Base-by-base conservation (phyloP, 1,140 invertebrate species). In the Holcopasites calliopsidis region DNA sequence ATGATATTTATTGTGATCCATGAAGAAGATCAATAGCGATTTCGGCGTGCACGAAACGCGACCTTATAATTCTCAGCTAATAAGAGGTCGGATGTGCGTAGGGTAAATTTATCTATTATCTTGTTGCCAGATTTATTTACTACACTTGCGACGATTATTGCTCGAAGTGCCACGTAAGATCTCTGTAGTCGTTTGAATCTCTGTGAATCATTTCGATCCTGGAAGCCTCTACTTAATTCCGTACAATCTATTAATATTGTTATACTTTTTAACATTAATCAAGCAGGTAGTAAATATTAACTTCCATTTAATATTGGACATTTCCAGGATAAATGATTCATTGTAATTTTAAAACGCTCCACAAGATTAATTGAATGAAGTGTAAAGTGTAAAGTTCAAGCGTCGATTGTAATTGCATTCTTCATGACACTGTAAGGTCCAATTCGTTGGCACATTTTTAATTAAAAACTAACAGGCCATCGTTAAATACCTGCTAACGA, bases 31-130 rank as follows among this genome's bases (percentile, higher is more conserved):
- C 4, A 21, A 60, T 60, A 60, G 23, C 38, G 44, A 57, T 57
- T 50, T 13, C 52, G 23, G 18, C n/a, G 38, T 49, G 52, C 28
- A 50, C 58, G 47, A 81, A 79, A 81, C 50, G 50, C 82, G 85
- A 89, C 86, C 85, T 90, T 88, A 84, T 83, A 83, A 88, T 87
- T 76, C 83, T 75, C 83, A 65, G 55, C 79, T 85, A 88, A 88
- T 82, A 85, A 76, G 4, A 83, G n/a, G 86, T 90, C 83, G 85
- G 88, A 90, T 90, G 88, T 85, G 83, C 87, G 88, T 88, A 89
- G 87, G 83, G 84, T 84, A 87, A 90, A 90, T 90, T 89, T 89
- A 83, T 88, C 87, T 85, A 90, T 90, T 90, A 90, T 89, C 85
- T 88, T 81, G 83, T 89, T 89, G 85, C 85, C 85, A 86, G 80